Conservation (phyloP, 2,113 vertebrate genomes). For the Baryphthengus martii region DNA sequence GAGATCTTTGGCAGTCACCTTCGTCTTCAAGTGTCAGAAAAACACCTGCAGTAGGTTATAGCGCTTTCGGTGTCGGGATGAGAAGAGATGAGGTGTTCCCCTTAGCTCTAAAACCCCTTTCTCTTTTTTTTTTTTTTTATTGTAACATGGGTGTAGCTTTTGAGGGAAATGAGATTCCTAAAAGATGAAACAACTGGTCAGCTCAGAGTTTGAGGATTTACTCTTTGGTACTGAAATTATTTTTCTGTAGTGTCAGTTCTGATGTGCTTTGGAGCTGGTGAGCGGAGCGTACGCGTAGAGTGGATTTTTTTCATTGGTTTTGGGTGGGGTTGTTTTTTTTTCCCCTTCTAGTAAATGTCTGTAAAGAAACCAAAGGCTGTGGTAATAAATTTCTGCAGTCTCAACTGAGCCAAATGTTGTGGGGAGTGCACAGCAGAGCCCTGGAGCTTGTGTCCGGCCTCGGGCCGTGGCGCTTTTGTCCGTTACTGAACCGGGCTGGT, state of each 20-base stretch:
- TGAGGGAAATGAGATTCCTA: neutral
- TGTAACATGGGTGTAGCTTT: neutral
- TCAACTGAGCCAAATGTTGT: neutral
- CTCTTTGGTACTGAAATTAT: neutral
- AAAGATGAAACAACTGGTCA: neutral
- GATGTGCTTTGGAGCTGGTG: neutral
- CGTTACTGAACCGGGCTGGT: neutral
- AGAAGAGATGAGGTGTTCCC: neutral
- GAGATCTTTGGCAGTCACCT: fast-evolving
- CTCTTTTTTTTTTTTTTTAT: neutral
- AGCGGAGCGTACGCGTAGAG: neutral
- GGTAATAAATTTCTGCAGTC: neutral
- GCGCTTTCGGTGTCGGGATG: neutral
- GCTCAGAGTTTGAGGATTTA: neutral
- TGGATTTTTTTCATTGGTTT: neutral
- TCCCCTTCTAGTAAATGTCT: neutral
- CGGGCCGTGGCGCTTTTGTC: neutral
- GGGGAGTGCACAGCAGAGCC: neutral
- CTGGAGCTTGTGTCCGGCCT: neutral
- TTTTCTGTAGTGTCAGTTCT: neutral
- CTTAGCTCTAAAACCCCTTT: neutral
- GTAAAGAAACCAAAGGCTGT: neutral
- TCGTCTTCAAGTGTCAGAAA: neutral
- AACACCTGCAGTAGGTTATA: fast-evolving
- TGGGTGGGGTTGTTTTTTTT: neutral